These are phyloP conservation scores for Bombus huntii DNA, from an alignment of 1,140 invertebrate genomes.

Conservation along the genomic window DNA sequence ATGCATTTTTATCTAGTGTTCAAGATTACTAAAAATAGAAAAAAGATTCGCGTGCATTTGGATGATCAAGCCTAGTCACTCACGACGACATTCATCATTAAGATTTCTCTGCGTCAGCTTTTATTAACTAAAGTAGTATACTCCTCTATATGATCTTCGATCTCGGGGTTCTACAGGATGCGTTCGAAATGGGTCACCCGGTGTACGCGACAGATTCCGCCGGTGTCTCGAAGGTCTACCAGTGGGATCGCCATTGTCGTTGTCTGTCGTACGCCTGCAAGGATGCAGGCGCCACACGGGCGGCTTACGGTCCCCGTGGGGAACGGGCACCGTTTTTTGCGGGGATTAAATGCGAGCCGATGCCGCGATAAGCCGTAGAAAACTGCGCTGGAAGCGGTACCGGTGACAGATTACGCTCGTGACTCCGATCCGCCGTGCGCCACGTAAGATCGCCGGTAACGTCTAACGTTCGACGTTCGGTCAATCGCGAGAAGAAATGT, in stretches of 20 bases:
- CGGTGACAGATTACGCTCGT: conserved; percentile 79
- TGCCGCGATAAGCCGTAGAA: conserved; percentile 80
- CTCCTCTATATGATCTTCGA: background rate
- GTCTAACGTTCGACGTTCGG: conserved; percentile 3
- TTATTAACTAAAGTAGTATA: background rate
- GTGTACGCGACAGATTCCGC: conserved; percentile 54
- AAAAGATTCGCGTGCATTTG: too few relatives aligned
- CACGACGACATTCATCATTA: too few relatives aligned
- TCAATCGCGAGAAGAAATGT: background rate
- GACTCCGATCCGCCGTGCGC: conserved; percentile 55
- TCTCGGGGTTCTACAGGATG: background rate
- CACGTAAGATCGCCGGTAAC: conserved; percentile 4
- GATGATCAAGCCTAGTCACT: too few relatives aligned
- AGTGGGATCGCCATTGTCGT: conserved; percentile 66
- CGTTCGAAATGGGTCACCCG: conserved; percentile 61
- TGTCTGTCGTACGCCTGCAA: conserved; percentile 67
- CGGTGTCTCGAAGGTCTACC: conserved; percentile 50
- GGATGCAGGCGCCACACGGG: conserved; percentile 78
- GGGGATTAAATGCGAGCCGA: conserved; percentile 80
- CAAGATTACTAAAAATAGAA: too few relatives aligned
- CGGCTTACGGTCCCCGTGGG: conserved; percentile 73
- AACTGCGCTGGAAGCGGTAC: conserved; percentile 77
- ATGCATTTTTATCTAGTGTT: too few relatives aligned
- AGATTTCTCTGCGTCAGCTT: background rate
- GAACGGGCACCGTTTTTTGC: conserved; percentile 75